phyloP scores from a whole-genome alignment of 2,888 invertebrate genomes.

The Dolichomitus sp. region DNA sequence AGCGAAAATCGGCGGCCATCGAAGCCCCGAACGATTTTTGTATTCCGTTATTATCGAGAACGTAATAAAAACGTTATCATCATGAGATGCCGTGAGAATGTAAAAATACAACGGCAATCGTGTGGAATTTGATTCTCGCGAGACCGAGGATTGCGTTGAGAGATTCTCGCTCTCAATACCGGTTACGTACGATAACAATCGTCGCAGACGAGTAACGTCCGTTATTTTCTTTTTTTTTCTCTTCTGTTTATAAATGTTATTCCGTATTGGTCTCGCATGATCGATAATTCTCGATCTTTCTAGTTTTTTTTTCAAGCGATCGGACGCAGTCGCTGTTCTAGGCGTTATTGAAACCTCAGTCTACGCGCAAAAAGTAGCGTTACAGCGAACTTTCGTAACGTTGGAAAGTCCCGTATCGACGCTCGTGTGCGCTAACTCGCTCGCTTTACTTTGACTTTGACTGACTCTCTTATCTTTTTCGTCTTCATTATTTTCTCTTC shows the following conservation, averaged over 20 bases:
- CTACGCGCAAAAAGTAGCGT: slow-evolving; percentile 30
- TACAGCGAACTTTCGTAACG: slow-evolving; percentile 33
- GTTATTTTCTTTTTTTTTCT: not conserved
- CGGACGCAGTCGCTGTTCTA: slow-evolving; percentile 39
- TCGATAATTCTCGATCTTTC: slow-evolving; percentile 45
- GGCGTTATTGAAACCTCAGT: slow-evolving; percentile 50
- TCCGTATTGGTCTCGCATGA: slow-evolving; percentile 43
- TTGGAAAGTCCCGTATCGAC: slow-evolving; percentile 19
- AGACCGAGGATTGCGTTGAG: not conserved
- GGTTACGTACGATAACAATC: slow-evolving; percentile 7
- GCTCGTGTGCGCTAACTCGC: slow-evolving; percentile 3
- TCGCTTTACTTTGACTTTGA: slow-evolving; percentile 32
- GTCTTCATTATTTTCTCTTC: slow-evolving; percentile 12
- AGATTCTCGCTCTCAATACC: slow-evolving; percentile 10
- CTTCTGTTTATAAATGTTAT: not conserved
- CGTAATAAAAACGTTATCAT: not conserved
- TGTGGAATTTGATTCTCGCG: slow-evolving; percentile 18
- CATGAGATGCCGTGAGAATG: not conserved
- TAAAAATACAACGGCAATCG: slow-evolving; percentile 12
- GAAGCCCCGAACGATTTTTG: slow-evolving; percentile 7
- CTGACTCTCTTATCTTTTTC: slow-evolving; percentile 18
- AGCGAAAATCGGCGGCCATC: slow-evolving; percentile 28
- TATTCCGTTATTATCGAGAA: slow-evolving; percentile 11
- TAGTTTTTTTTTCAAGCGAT: slow-evolving; percentile 5
- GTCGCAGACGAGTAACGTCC: slow-evolving; percentile 18